Conservation (phyloP, 2,888 invertebrate genomes). For the Lepidocyrtoides sp. region DNA sequence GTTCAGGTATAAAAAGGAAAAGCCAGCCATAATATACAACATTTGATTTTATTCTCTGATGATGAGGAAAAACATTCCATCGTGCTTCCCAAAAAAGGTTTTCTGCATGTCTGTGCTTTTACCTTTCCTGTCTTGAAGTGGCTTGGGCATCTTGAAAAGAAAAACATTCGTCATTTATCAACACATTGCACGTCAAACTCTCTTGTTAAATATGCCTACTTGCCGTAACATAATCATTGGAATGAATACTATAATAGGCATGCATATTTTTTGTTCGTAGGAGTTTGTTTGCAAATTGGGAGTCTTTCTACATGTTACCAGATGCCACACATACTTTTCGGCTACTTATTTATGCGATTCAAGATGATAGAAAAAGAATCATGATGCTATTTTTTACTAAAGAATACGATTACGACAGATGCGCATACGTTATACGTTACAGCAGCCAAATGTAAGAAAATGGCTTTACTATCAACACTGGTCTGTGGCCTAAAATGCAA, state of each 20-base stretch:
- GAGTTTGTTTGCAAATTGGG: slow-evolving; percentile 18
- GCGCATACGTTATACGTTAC: neutral
- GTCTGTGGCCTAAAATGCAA: no score
- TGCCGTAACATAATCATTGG: neutral
- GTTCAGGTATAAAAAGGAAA: neutral
- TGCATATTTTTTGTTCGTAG: neutral
- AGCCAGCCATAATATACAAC: neutral
- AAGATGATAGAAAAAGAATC: slow-evolving; percentile 2
- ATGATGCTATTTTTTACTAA: neutral
- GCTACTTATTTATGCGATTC: neutral
- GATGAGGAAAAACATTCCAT: neutral
- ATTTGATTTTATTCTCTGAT: neutral
- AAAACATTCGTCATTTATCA: slow-evolving; percentile 14
- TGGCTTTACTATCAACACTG: no score
- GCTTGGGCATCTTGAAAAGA: neutral
- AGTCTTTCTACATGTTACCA: slow-evolving; percentile 8
- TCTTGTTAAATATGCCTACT: neutral
- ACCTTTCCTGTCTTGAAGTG: slow-evolving; percentile 13
- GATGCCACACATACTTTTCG: slow-evolving; percentile 25
- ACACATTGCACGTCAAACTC: neutral
- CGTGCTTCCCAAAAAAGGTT: slow-evolving; percentile 46
- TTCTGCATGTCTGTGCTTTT: neutral
- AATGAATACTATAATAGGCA: neutral
- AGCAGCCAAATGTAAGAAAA: neutral
- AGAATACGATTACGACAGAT: neutral